A percentile compares a stretch with the other conserved stretches of the same genome.
Evolutionary conservation across 2,113 vertebrate species (phyloP).

Genomic region (Tylochromis polylepis): DNA sequence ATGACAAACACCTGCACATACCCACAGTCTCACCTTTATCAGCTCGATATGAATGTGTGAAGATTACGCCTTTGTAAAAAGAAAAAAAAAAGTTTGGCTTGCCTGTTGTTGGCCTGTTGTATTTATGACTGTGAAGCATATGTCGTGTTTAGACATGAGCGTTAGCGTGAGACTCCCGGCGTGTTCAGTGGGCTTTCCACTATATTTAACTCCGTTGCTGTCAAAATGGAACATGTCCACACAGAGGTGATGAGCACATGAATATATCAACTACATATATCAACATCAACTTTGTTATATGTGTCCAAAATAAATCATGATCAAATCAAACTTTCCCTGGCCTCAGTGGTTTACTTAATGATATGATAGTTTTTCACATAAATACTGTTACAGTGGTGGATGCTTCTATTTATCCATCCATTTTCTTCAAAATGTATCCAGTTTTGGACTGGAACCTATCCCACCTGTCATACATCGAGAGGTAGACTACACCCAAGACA

Average conservation of each 20-base stretch:
- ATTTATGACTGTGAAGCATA: slow-evolving; percentile 8
- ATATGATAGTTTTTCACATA: background rate
- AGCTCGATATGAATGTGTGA: background rate
- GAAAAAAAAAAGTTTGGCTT: background rate
- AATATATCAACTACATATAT: background rate
- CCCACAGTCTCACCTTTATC: background rate
- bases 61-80: background rate
- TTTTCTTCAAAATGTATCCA: background rate
- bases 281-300: too few species aligned
- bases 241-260: background rate
- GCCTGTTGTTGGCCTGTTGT: background rate
- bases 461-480: background rate
- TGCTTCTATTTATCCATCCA: background rate
- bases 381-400: background rate
- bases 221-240: background rate
- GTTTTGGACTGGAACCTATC: accelerated
- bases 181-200: background rate
- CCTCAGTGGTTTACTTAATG: background rate
- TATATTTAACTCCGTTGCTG: background rate
- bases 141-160: background rate
- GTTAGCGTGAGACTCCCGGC: background rate
- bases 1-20: slow-evolving; percentile 28
- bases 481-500: background rate
- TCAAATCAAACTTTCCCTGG: background rate
- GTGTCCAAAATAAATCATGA: too few species aligned